Base-by-base conservation (phyloP, 2,113 vertebrate species). In the Colius striatus region DNA sequence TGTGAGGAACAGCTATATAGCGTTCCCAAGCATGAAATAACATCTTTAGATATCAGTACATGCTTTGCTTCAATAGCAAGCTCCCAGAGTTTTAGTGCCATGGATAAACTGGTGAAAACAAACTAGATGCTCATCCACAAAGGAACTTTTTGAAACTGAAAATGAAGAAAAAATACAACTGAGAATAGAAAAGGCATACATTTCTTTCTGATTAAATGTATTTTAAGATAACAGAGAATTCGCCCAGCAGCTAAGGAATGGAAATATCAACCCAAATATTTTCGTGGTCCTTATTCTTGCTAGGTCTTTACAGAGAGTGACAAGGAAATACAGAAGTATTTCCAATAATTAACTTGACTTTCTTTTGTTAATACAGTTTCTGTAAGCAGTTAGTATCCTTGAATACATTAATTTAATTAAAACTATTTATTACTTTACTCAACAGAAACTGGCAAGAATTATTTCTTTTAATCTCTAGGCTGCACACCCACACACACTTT, bases 371-470 rank as follows among this genome's bases (percentile, higher is more conserved):
- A 80, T 51, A 66, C 4, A 60, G 21, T 32, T 88, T 88, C 57
- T 92, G 26, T 74, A 86, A 96, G 76, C 23, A 71, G 88, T 67
- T 93, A 88, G 87, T 92, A 74, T 57, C 26, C 53, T 88, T 84
- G 65, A 95, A 94, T 51, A 61, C 90, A 92, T 57, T 76, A 36
- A 82, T 89, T 95, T 94, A 92, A 96, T 94, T 94, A 88, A 88
- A 92, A 62, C 14, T 53, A 94, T 97, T 93, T 95, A 94, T 95
- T 94, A 75, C 73, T 92, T 84, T 95, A 78, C 70, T 89, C 89
- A 92, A 65, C 93, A 96, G 72, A 95, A 88, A 61, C 79, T 93
- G 80, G 85, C 68, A 84, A 92, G 73, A 93, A 81, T 95, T 84
- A 94, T 86, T 90, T 86, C 34, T 55, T 86, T 95, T 94, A 88